Base-by-base conservation (phyloP, 1,140 invertebrate species). In the Drosophila kepulauana region DNA sequence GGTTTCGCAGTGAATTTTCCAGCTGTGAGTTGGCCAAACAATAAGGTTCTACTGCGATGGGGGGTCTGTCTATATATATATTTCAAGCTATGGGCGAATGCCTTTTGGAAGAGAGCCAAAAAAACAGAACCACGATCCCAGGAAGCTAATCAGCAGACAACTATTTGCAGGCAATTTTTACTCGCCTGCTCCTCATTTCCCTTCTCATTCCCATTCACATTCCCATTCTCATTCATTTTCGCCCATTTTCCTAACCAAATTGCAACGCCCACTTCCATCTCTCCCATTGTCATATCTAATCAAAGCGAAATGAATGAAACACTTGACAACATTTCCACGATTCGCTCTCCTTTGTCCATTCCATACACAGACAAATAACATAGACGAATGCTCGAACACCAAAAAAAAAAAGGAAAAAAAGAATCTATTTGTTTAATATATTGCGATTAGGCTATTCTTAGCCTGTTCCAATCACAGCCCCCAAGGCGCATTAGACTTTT, bases 371-470 rank as follows among this genome's bases (percentile, higher is more conserved):
- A 75, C 57, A 66, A 78, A 79, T 67, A 25, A 25, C 20, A 25
- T 25, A 82, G 35, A 75, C 51, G 57, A 78, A 69, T 73, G 38
- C 7, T 33, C 48, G 58, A 62, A 25, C 20, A 25, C 20, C 3
- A 25, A 25, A 25, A 16, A 16, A 16, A 16, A 16, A 25, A 25
- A 25, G 3, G 1, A 10, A 33, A 16, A 49, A 54, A 5, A 10
- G 46, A 65, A 75, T 78, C 46, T 70, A 64, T 79, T 79, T 82
- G 73, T 73, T 61, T 15, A 72, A 84, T 82, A 82, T 80, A 77
- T 77, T 77, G 52, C 59, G 49, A 66, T 28, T 66, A 33, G 45
- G 51, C 15, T 72, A 52, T 65, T 8, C 20, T 5, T 45, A 28
- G 35, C 5, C 30, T 66, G 38, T 41, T 11, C 38, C 38, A 41